Evolutionary conservation across 2,888 invertebrate species (phyloP).

Genomic region (Drosophila paucipuncta): DNA sequence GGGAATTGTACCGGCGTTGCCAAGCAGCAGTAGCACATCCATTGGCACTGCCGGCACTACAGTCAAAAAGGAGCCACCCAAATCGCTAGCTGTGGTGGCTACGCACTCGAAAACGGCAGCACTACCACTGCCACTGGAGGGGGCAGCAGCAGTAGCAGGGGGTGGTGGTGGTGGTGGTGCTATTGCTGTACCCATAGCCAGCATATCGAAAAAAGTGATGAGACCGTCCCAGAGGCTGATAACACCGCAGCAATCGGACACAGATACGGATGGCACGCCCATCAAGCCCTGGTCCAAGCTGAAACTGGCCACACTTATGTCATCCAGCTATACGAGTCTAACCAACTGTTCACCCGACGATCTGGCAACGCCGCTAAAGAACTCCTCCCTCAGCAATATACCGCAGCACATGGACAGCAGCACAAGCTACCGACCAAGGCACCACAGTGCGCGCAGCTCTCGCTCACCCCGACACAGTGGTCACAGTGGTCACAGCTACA

Average conservation of each 20-base stretch:
- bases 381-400: conserved; percentile 78
- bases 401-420: conserved; percentile 65
- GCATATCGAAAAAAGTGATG: conserved; percentile 72
- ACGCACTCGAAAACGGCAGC: conserved; percentile 44
- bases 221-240: conserved; percentile 68
- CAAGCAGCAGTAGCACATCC: conserved; percentile 16
- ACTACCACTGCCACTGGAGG: conserved; percentile 10
- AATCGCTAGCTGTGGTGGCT: conserved; percentile 66
- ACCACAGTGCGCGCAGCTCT: conserved; percentile 70
- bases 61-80: conserved; percentile 83
- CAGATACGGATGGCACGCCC: conserved; percentile 84
- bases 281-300: conserved; percentile 91
- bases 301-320: conserved; percentile 88
- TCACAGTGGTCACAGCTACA: conserved; percentile 25
- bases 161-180: conserved; percentile 10
- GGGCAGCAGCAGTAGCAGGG: not conserved
- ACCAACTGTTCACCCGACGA: conserved; percentile 82
- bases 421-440: conserved; percentile 31
- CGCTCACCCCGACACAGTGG: conserved; percentile 60
- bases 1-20: conserved; percentile 38
- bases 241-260: conserved; percentile 77
- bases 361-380: conserved; percentile 72
- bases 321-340: conserved; percentile 84
- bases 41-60: conserved; percentile 80
- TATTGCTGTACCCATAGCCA: conserved; percentile 62